phyloP scores from a whole-genome alignment of 2,888 invertebrate genomes.

The Lissonota sp. region DNA sequence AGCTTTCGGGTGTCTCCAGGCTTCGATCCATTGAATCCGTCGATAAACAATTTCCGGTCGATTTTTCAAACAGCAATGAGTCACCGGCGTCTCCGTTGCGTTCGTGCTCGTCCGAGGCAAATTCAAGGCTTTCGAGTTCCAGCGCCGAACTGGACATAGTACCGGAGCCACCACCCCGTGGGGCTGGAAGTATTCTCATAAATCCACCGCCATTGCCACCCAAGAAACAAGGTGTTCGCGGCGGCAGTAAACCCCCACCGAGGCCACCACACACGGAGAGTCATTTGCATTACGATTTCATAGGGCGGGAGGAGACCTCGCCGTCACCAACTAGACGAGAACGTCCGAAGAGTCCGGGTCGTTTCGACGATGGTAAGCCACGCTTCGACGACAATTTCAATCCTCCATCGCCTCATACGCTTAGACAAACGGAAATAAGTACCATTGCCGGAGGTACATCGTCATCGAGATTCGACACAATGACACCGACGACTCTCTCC shows the following conservation, averaged over 20 bases:
- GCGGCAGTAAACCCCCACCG: conserved; percentile 86
- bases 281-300: conserved; percentile 85
- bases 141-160: conserved; percentile 83
- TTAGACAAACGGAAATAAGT: conserved; percentile 18
- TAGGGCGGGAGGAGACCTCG: conserved; percentile 83
- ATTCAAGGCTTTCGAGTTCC: conserved; percentile 79
- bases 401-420: conserved; percentile 70
- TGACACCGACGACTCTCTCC: conserved; percentile 77
- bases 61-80: conserved; percentile 76
- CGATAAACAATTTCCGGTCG: conserved; percentile 80
- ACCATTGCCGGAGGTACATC: conserved; percentile 58
- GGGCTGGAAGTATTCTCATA: conserved; percentile 86
- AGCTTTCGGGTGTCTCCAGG: conserved; percentile 69
- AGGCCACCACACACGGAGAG: conserved; percentile 86
- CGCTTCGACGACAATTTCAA: conserved; percentile 81
- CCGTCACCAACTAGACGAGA: conserved; percentile 73
- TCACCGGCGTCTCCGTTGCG: conserved; percentile 78
- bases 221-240: conserved; percentile 87
- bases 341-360: conserved; percentile 66
- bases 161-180: conserved; percentile 89
- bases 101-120: conserved; percentile 79
- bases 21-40: conserved; percentile 68
- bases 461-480: conserved; percentile 77
- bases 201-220: conserved; percentile 91
- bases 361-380: conserved; percentile 65